Evolutionary conservation across 2,797 vertebrate genomes (phyloP).

Genomic region (Graptemys geographica): DNA sequence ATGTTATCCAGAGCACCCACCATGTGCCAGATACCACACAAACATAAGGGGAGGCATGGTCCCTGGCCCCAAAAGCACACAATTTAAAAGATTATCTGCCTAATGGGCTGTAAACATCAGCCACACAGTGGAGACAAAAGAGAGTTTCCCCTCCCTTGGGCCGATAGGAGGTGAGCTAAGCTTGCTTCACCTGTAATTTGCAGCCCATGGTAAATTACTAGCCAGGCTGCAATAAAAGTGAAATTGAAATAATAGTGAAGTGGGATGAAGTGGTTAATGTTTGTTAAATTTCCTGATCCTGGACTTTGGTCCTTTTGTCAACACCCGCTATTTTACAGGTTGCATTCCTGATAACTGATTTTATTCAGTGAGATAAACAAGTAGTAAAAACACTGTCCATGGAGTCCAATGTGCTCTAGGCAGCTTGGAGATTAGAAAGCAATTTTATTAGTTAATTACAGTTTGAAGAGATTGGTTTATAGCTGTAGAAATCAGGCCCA

Average conservation of each 20-base stretch:
- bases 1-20: not conserved
- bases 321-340: slow-evolving; percentile 30
- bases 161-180: slow-evolving; percentile 57
- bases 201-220: slow-evolving; percentile 45
- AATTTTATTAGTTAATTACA: slow-evolving; percentile 13
- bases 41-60: not conserved
- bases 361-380: slow-evolving; percentile 61
- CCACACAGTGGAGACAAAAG: not conserved
- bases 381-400: slow-evolving; percentile 30
- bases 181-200: not conserved
- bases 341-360: slow-evolving; percentile 56
- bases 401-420: not conserved
- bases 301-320: slow-evolving; percentile 74
- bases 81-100: not conserved
- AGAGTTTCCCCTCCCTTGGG: not conserved
- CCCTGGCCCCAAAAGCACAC: not conserved
- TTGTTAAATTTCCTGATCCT: slow-evolving; percentile 58
- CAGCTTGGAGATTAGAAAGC: slow-evolving; percentile 28
- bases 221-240: slow-evolving; percentile 43
- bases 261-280: slow-evolving; percentile 71
- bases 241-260: slow-evolving; percentile 34
- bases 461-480: not conserved
- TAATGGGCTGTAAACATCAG: not conserved
- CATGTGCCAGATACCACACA: not conserved
- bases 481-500: not conserved